Percentiles rank a stretch among this genome's conserved stretches.
phyloP scores from a whole-genome alignment of 2,113 vertebrate species.

The Poeciliopsis occidentalis region DNA sequence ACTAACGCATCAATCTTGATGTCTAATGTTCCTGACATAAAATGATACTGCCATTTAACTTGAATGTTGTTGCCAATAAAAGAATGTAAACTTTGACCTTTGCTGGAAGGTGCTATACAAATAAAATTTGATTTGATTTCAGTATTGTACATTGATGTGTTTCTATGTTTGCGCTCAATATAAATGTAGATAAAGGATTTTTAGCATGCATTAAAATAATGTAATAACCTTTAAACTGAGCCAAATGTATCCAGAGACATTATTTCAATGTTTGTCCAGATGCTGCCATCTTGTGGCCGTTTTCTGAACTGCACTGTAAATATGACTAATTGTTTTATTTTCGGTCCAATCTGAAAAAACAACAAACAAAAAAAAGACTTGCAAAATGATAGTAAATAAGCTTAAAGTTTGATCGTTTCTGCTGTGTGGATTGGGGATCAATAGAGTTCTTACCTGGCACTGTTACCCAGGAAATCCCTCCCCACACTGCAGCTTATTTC shows the following conservation, averaged over 20 bases:
- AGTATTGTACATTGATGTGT: background rate
- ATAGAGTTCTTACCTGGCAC: background rate
- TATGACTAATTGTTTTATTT: too few species aligned
- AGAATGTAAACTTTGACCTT: background rate
- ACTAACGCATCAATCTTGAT: background rate
- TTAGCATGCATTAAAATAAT: background rate
- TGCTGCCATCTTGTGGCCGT: slow-evolving; percentile 56
- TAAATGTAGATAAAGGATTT: background rate
- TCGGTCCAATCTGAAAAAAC: too few species aligned
- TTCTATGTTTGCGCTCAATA: background rate
- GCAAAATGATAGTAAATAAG: background rate
- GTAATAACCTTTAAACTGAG: background rate
- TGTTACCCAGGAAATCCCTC: slow-evolving; percentile 11
- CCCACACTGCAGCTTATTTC: background rate
- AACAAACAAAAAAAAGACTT: background rate
- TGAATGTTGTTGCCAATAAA: background rate
- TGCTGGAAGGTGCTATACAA: background rate
- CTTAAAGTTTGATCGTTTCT: background rate
- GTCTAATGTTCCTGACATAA: background rate
- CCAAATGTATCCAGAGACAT: background rate
- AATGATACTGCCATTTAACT: background rate
- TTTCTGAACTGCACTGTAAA: background rate
- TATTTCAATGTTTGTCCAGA: background rate
- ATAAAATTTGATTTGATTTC: background rate
- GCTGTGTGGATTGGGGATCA: background rate